Evolutionary conservation across 2,888 invertebrate species (phyloP), one percentile per base, ranked within the genome.

Genomic region (Seladonia tumulorum): DNA sequence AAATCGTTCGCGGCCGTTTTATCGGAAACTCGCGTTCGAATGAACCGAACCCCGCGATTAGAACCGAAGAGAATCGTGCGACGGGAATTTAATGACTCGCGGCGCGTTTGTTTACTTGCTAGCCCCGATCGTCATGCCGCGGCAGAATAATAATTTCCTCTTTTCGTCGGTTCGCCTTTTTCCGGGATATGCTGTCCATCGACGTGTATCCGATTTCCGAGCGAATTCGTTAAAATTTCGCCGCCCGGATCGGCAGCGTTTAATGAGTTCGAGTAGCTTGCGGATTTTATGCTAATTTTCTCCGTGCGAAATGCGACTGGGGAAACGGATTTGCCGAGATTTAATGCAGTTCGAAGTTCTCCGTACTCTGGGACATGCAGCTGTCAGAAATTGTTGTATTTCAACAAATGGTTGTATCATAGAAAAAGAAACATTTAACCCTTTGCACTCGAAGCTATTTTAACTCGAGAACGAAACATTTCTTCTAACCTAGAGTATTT

Each of bases 11-110:
- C 63, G 63, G 29, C 63, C 29, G 63, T 63, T 63, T 63, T 29
- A 63, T 63, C 63, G 63, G 29, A 63, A 63, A 63, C 63, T 63
- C 8, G 16, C 63, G 63, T 63, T 63, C 63, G 63, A 63, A 63
- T 8, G 63, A 63, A 35, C 35, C 35, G 35, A 35, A 29, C 63
- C 29, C 63, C 18, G 16, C 63, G 63, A 63, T 63, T 29, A 63
- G 29, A 14, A 29, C 16, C 16, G 63, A n/a, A n/a, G n/a, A 7
- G 63, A 63, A 29, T 63, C 63, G 63, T 29, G 18, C 63, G 29
- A 25, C 63, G 63, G 29, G 29, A 8, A 63, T 63, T 63, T 63
- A 63, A 63, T 18, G 29, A 63, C 63, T 29, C 63, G 29, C 25
- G 0, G 18, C 18, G 18, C 18, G 29, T 29, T 29, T 63, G 63